Evolutionary conservation across 2,797 vertebrate species (phyloP).

Genomic region (Eremophila alpestris): DNA sequence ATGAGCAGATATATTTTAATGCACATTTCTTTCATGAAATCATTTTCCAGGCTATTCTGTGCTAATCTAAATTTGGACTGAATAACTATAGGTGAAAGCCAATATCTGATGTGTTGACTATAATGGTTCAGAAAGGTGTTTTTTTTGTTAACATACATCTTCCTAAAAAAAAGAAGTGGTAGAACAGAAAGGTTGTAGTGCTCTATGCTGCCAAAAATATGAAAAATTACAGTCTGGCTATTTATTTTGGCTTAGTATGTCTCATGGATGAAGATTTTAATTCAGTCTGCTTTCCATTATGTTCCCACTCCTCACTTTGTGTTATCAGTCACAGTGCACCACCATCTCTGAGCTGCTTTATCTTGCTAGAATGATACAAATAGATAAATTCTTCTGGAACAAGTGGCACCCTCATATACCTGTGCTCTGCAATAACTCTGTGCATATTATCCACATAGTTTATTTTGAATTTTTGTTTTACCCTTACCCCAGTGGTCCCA

Average conservation of each 20-base stretch:
- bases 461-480: background rate
- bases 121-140: background rate
- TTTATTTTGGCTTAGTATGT: background rate
- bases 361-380: background rate
- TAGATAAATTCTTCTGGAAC: background rate
- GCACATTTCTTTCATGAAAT: background rate
- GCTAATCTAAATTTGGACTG: background rate
- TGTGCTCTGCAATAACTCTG: background rate
- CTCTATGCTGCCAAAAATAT: background rate
- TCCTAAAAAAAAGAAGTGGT: background rate
- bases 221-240: background rate
- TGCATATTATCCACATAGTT: background rate
- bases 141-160: background rate
- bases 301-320: background rate
- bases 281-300: background rate
- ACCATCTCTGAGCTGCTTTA: background rate
- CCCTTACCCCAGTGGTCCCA: background rate
- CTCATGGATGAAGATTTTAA: background rate
- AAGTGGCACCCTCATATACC: background rate
- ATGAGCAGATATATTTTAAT: background rate
- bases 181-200: background rate
- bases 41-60: background rate
- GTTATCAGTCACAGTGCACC: background rate
- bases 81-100: background rate
- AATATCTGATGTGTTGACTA: background rate